Evolutionary conservation across 2,888 invertebrate genomes (phyloP).

Genomic region (Tolmerus cingulatus): DNA sequence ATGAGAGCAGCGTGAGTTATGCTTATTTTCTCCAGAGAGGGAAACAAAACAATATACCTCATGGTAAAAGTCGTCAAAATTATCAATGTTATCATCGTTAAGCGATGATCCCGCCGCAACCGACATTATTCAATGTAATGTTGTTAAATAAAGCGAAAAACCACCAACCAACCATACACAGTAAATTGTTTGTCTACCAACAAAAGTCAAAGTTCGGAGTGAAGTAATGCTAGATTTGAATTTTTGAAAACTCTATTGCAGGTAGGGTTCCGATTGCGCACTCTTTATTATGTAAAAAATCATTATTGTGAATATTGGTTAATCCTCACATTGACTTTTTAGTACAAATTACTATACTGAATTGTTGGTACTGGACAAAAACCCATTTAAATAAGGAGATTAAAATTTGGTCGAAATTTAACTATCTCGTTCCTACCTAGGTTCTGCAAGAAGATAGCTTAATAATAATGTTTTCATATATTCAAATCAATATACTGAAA

Average conservation of each 20-base stretch:
- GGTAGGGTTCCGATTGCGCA: background rate
- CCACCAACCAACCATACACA: background rate
- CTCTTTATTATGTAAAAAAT: background rate
- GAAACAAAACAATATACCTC: conserved; percentile 70
- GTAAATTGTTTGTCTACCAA: background rate
- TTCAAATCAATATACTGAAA: no score
- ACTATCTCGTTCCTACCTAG: no score
- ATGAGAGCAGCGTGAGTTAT: background rate
- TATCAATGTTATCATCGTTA: conserved; percentile 77
- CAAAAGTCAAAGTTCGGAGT: background rate
- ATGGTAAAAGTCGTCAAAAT: conserved; percentile 82
- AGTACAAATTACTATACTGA: no score
- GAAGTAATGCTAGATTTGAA: background rate
- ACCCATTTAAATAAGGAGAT: no score
- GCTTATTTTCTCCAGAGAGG: background rate
- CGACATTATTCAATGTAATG: background rate
- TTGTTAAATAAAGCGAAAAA: background rate
- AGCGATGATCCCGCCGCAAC: conserved; percentile 60
- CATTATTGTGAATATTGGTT: background rate
- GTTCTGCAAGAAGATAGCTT: no score
- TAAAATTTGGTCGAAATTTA: no score
- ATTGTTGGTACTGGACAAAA: no score
- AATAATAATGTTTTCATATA: no score
- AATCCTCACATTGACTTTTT: no score
- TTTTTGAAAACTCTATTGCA: background rate